These are phyloP conservation scores for Mechanitis mazaeus DNA, from an alignment of 2,888 invertebrate genomes.

Conservation along the genomic window DNA sequence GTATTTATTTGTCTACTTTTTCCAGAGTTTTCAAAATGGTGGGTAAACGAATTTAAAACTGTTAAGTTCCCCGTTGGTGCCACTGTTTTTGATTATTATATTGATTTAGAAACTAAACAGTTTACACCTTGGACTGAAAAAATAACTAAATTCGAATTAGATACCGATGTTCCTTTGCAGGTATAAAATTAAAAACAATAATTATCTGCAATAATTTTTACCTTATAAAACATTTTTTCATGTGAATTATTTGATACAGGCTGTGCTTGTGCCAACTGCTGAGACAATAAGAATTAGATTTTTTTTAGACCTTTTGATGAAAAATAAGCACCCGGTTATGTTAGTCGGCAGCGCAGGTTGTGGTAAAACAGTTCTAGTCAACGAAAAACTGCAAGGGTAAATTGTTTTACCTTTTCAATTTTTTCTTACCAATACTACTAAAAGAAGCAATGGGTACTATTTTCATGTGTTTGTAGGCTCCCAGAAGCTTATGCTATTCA, in stretches of 20 bases:
- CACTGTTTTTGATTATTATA: conserved; percentile 96
- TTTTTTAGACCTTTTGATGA: conserved; percentile 93
- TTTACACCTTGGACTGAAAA: conserved; percentile 94
- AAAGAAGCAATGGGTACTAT: too few species aligned
- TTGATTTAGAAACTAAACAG: conserved; percentile 92
- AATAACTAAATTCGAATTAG: conserved; percentile 92
- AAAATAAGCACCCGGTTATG: conserved; percentile 94
- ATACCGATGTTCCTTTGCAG: conserved; percentile 93
- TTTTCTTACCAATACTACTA: too few species aligned
- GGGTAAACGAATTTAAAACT: conserved; percentile 96
- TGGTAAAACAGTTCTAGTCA: conserved; percentile 92
- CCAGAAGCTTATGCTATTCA: conserved; percentile 91
- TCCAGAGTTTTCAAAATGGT: conserved; percentile 96
- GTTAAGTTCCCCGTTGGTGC: conserved; percentile 94
- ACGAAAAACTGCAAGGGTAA: conserved; percentile 80
- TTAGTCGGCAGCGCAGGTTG: conserved; percentile 94
- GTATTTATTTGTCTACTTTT: conserved; percentile 45
- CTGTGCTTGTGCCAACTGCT: conserved; percentile 92
- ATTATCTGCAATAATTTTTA: not conserved
- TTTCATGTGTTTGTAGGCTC: conserved; percentile 61
- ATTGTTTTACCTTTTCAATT: conserved; percentile 27
- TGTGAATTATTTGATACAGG: conserved; percentile 65
- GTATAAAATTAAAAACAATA: conserved; percentile 49
- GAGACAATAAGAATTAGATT: conserved; percentile 94
- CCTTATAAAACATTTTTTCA: conserved; percentile 7